Conservation (phyloP, 2,888 invertebrate species). For the Torymus texanus region DNA sequence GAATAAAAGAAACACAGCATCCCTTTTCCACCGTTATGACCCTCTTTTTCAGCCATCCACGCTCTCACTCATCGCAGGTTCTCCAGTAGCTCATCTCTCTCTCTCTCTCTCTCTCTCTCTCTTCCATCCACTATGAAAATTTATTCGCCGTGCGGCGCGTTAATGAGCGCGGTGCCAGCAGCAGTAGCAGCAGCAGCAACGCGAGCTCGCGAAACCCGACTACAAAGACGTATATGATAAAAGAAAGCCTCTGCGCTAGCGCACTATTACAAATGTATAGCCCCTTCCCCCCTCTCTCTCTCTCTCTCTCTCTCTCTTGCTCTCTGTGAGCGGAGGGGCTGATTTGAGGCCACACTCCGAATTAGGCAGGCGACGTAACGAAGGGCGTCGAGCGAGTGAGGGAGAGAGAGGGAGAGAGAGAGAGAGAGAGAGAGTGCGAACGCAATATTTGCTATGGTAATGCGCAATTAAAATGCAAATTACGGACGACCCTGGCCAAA, state of each 20-base stretch:
- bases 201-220: not conserved
- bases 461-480: constrained; percentile 71
- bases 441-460: constrained; percentile 68
- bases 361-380: constrained; percentile 60
- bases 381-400: constrained; percentile 49
- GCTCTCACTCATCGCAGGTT: too few relatives aligned
- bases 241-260: too few relatives aligned
- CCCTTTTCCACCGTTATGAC: too few relatives aligned
- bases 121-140: too few relatives aligned
- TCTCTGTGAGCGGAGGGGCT: constrained; percentile 22
- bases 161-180: not conserved
- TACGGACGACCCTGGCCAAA: constrained; percentile 47
- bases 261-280: not conserved
- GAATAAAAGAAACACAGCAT: too few relatives aligned
- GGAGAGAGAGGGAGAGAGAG: too few relatives aligned
- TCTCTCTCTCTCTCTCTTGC: not conserved
- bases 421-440: too few relatives aligned
- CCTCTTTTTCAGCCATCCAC: too few relatives aligned
- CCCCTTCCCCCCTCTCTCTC: not conserved
- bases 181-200: not conserved
- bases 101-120: too few relatives aligned
- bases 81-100: too few relatives aligned
- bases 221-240: too few relatives aligned
- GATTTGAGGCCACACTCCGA: not conserved
- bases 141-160: not conserved